Percentiles rank a stretch among this genome's conserved stretches.
Conservation (phyloP, 2,113 vertebrate genomes). For the Centropus bengalensis region DNA sequence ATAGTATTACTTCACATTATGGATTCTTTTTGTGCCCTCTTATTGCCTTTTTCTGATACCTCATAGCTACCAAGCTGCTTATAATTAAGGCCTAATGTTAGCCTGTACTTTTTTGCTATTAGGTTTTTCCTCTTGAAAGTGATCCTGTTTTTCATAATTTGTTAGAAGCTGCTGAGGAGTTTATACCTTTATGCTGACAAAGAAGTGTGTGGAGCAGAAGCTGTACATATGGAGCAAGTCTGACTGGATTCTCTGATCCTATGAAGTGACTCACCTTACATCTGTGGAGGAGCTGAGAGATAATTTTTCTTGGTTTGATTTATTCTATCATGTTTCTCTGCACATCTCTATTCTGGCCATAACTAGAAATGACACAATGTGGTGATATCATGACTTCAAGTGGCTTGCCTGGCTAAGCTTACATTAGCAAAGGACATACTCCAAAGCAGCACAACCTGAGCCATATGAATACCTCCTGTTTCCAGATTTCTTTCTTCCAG, state of each 20-base stretch:
- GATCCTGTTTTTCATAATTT: neutral
- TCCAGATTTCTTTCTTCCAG: neutral
- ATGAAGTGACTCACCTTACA: neutral
- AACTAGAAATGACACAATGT: neutral
- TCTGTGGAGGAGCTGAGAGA: neutral
- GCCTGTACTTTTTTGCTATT: neutral
- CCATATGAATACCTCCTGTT: neutral
- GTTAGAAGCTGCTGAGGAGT: neutral
- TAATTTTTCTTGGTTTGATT: neutral
- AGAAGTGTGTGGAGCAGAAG: neutral
- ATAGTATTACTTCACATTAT: neutral
- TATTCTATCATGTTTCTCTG: neutral
- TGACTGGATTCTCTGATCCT: neutral
- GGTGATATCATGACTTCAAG: neutral
- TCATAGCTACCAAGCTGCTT: neutral
- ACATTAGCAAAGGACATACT: neutral
- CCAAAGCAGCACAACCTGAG: accelerated
- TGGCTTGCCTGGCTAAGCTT: neutral
- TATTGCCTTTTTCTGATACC: neutral
- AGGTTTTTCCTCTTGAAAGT: neutral
- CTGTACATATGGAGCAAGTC: neutral
- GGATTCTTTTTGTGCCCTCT: neutral
- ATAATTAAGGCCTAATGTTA: neutral
- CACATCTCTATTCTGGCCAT: neutral
- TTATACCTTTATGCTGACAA: neutral